Percentiles rank a stretch among this genome's conserved stretches.
These are phyloP conservation scores for Platycnemis pennipes DNA, from an alignment of 2,888 invertebrate genomes.

Conservation along the genomic window DNA sequence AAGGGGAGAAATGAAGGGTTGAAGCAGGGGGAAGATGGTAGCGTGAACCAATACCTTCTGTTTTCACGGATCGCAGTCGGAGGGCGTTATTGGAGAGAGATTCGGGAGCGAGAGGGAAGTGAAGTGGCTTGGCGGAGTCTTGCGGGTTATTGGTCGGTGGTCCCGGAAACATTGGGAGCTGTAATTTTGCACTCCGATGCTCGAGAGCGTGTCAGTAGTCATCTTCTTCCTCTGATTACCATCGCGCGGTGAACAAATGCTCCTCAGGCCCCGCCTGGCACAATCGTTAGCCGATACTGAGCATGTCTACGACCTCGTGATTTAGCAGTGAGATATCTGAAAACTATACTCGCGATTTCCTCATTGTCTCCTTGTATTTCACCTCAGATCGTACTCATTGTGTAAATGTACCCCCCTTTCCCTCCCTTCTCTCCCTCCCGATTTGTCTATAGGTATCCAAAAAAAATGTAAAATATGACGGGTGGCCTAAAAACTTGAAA, in stretches of 20 bases:
- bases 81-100: neutral
- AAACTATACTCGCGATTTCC: too few species aligned
- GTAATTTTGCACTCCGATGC: neutral
- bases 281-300: neutral
- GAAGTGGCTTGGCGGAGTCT: neutral
- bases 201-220: neutral
- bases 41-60: neutral
- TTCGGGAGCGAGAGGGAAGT: neutral
- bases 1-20: neutral
- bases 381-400: too few species aligned
- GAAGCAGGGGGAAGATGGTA: neutral
- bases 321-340: too few species aligned
- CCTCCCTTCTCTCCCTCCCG: too few species aligned
- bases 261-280: neutral
- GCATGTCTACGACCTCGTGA: too few species aligned
- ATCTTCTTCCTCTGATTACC: neutral
- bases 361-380: too few species aligned
- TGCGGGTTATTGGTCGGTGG: neutral
- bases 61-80: neutral
- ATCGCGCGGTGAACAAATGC: neutral
- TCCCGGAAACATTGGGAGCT: neutral
- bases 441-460: too few species aligned
- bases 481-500: too few species aligned
- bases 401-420: too few species aligned
- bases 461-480: too few species aligned